Base-by-base conservation (phyloP, 2,113 vertebrate genomes). In the Boleophthalmus pectinirostris region DNA sequence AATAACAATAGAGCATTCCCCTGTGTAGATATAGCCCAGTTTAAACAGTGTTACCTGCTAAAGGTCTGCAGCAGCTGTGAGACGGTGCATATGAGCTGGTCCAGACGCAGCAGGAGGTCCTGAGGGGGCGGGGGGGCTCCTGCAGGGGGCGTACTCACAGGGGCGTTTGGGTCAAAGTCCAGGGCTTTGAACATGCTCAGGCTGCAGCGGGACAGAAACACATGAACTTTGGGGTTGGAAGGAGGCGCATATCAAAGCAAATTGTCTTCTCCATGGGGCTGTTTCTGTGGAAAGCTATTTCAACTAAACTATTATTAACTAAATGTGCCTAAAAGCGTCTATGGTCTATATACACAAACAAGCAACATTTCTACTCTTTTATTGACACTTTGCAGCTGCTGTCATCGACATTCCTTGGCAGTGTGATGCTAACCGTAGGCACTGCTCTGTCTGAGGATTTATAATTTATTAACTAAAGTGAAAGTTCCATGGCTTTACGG, bases 41-140 rank as follows among this genome's bases (percentile, higher is more conserved):
- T 38, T 16, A 49, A 49, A 5, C 14, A 14, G 13, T 63, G 57
- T 53, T 89, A 97, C 97, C 95, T 95, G 77, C 92, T 93, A 82
- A 97, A 95, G 76, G 91, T 93, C 82, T 94, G 92, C 70, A 84
- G 93, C 82, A 97, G 95, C 89, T 95, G 94, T 69, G 89, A 95
- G 74, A 96, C 92, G 82, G 92, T 90, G 77, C 86, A 82, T 85
- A 92, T 85, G 79, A 98, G 92, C 70, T 93, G 94, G 73, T 96
- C 94, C 80, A 98, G 92, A 82, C 87, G 94, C 53, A 90, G 56
- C 82, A 96, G 87, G 7, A 94, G 94, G 38, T 97, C 96, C 89
- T 95, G 94, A 70, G 95, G 95, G 0, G 91, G 93, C 5, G 91
- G 68, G 67, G 87, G 85, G 75, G 88, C 89, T 68, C 89, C 81